phyloP scores from a whole-genome alignment of 2,888 invertebrate species.

The Dysmachus trigonus region DNA sequence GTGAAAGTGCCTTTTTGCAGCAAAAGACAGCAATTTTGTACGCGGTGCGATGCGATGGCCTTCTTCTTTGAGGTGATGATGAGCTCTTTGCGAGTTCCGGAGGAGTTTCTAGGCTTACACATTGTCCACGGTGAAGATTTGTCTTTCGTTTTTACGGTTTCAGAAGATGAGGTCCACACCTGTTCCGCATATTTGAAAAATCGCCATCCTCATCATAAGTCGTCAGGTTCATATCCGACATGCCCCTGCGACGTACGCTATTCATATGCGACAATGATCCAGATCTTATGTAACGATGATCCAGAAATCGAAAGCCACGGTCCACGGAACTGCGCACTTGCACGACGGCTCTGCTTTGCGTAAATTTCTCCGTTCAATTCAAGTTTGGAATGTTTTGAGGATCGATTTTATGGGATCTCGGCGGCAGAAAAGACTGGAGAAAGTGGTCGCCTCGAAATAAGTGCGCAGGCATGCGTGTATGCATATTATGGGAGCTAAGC shows the following conservation, averaged over 20 bases:
- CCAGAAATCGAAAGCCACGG: constrained; percentile 26
- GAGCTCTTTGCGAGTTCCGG: neutral
- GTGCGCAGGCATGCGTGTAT: neutral
- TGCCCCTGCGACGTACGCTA: neutral
- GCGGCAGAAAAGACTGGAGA: neutral
- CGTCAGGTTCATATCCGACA: neutral
- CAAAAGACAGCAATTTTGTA: neutral
- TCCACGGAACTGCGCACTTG: neutral
- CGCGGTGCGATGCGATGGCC: neutral
- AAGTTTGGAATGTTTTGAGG: neutral
- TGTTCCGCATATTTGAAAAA: constrained; percentile 13
- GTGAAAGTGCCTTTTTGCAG: constrained; percentile 24
- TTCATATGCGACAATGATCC: constrained; percentile 7
- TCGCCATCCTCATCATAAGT: neutral
- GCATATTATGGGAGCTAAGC: neutral
- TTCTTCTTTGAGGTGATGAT: neutral
- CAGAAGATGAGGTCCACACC: neutral
- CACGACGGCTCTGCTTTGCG: neutral
- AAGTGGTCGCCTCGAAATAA: neutral
- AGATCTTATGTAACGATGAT: constrained; percentile 3
- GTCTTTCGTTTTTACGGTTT: neutral
- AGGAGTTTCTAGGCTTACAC: neutral
- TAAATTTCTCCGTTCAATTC: constrained; percentile 8
- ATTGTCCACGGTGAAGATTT: neutral
- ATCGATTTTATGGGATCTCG: constrained; percentile 20